phyloP scores from a whole-genome alignment of 2,113 vertebrate species.

The Oryzias woworae region DNA sequence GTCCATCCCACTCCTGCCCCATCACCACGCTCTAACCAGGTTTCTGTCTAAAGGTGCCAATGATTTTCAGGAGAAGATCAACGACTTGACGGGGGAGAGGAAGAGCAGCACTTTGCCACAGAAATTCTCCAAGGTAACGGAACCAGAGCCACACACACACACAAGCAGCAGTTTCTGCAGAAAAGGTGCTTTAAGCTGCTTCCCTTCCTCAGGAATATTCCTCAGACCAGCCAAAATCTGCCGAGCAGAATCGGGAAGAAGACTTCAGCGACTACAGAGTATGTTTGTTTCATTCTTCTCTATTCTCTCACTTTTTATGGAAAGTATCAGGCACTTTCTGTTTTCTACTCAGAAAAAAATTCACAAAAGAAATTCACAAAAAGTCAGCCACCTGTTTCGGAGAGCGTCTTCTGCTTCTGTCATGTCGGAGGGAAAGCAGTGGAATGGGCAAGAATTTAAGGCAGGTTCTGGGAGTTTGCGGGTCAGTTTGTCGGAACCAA shows the following conservation, averaged over 20 bases:
- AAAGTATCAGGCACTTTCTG: not conserved
- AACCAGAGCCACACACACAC: no score
- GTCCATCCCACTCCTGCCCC: not conserved
- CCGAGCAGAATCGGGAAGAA: conserved; percentile 30
- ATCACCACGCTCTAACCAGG: not conserved
- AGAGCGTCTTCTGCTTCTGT: conserved; percentile 29
- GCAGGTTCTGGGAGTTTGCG: not conserved
- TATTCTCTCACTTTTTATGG: no score
- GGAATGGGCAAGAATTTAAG: conserved; percentile 29
- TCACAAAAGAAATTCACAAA: conserved; percentile 29
- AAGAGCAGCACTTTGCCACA: conserved; percentile 14
- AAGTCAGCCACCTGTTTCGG: conserved; percentile 44
- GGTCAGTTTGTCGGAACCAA: not conserved
- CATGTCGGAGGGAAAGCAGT: not conserved
- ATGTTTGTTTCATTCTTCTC: not conserved
- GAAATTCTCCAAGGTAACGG: conserved; percentile 45
- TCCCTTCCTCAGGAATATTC: conserved; percentile 33
- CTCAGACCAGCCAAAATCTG: not conserved
- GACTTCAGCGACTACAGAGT: conserved; percentile 45
- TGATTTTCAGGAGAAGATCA: conserved; percentile 46
- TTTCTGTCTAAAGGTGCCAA: not conserved
- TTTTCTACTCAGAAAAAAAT: conserved; percentile 39
- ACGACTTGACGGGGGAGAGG: conserved; percentile 19
- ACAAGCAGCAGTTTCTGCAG: no score
- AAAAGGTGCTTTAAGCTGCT: not conserved